Evolutionary conservation across 2,888 invertebrate species (phyloP).

Genomic region (Dynastes tityus): DNA sequence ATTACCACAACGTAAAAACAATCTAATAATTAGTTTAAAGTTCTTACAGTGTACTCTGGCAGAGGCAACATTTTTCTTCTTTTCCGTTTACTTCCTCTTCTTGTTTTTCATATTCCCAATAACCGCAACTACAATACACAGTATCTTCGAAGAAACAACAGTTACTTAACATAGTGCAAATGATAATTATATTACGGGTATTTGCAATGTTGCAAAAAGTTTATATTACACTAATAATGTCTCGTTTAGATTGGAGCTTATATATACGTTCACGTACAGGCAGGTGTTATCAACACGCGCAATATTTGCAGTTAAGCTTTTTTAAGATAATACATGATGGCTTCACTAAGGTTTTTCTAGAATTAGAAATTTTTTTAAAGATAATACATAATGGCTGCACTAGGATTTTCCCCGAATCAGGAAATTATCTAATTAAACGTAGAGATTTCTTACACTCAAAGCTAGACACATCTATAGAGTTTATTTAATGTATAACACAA

Average conservation of each 20-base stretch:
- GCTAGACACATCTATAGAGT: no score
- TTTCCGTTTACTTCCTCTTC: background rate
- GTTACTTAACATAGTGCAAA: background rate
- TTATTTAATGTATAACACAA: no score
- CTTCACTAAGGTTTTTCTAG: background rate
- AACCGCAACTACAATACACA: slow-evolving; percentile 25
- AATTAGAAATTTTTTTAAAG: no score
- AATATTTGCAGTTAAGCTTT: background rate
- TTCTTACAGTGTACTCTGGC: slow-evolving; percentile 28
- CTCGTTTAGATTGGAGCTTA: background rate
- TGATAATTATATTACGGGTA: background rate
- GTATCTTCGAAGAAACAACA: background rate
- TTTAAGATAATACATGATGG: background rate
- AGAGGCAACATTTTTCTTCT: slow-evolving; percentile 20
- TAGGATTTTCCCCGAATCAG: no score
- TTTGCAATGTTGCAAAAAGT: slow-evolving; percentile 10
- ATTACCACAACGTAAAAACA: no score
- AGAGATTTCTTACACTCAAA: no score
- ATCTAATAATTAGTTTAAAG: no score
- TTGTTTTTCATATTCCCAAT: slow-evolving; percentile 25
- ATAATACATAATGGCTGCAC: no score
- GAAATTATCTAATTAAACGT: no score
- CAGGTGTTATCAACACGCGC: background rate
- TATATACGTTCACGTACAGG: background rate
- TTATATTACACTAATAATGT: background rate